A percentile compares a stretch with the other conserved stretches of the same genome.
Conservation (phyloP, 2,797 vertebrate genomes). For the Spondyliosoma cantharus region DNA sequence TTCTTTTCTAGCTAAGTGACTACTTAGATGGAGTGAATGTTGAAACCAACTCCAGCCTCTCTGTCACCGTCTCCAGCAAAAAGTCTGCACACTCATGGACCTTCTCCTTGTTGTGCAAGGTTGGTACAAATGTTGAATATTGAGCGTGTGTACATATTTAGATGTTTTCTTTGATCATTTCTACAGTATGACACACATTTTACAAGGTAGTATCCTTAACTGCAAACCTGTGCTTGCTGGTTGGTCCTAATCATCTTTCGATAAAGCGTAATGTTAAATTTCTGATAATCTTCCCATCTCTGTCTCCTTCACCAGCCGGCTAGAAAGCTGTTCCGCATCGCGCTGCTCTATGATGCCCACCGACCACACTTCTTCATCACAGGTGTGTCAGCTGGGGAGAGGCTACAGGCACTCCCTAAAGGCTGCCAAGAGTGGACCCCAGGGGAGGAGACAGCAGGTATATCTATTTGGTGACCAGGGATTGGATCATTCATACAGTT, state of each 20-base stretch:
- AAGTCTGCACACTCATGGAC: constrained; percentile 96
- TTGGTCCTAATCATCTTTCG: not conserved
- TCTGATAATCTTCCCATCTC: not conserved
- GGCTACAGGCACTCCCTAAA: constrained; percentile 89
- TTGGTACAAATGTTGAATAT: constrained; percentile 70
- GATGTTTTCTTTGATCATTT: constrained; percentile 3
- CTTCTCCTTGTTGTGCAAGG: constrained; percentile 97
- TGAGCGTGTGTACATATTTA: not conserved
- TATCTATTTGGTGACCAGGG: not conserved
- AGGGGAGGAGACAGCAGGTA: constrained; percentile 85
- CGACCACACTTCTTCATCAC: constrained; percentile 97
- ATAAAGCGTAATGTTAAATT: not conserved
- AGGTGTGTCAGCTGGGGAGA: constrained; percentile 92
- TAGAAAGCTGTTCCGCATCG: constrained; percentile 93
- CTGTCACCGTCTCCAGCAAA: constrained; percentile 95
- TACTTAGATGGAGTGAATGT: constrained; percentile 94
- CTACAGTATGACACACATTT: not conserved
- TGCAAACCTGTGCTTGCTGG: not conserved
- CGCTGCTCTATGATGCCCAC: constrained; percentile 97
- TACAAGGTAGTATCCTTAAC: not conserved
- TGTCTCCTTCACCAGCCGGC: constrained; percentile 85
- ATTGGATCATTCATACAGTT: not conserved
- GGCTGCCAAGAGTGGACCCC: constrained; percentile 96
- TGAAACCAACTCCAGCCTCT: constrained; percentile 93
- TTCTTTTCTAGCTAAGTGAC: constrained; percentile 89